phyloP scores from a whole-genome alignment of 2,888 invertebrate genomes.

The Ormia ochracea region DNA sequence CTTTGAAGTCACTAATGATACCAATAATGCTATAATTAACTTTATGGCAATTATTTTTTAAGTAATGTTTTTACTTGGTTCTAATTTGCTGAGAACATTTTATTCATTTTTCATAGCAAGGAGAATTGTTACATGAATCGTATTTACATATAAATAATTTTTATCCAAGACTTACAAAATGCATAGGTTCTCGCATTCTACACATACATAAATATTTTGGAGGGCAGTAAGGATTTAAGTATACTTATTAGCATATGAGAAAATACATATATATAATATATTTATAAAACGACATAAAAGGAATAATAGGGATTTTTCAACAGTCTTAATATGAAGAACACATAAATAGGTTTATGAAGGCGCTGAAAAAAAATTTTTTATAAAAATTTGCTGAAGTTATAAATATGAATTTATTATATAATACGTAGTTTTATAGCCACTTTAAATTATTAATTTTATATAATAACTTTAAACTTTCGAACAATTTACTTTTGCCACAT shows the following conservation, averaged over 20 bases:
- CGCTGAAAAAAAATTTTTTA: conserved; percentile 18
- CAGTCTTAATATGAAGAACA: conserved; percentile 29
- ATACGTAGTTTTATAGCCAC: no score
- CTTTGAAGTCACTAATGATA: no score
- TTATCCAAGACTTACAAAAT: background rate
- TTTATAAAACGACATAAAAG: background rate
- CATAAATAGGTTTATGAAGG: background rate
- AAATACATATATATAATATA: background rate
- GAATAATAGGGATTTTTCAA: background rate
- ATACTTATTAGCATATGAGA: conserved; percentile 13
- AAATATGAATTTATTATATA: background rate
- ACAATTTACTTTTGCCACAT: no score
- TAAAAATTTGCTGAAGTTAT: background rate
- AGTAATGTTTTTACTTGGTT: no score
- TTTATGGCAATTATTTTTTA: no score
- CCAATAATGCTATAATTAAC: no score
- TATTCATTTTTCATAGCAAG: no score
- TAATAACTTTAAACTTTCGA: no score
- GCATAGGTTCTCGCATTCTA: background rate
- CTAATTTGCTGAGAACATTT: no score
- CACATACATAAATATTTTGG: background rate
- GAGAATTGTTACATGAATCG: no score
- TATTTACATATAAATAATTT: no score
- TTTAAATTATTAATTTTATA: no score
- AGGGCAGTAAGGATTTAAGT: conserved; percentile 14